These are phyloP conservation scores for Alouatta palliata DNA, from an alignment of 2,113 vertebrate species.

Conservation along the genomic window DNA sequence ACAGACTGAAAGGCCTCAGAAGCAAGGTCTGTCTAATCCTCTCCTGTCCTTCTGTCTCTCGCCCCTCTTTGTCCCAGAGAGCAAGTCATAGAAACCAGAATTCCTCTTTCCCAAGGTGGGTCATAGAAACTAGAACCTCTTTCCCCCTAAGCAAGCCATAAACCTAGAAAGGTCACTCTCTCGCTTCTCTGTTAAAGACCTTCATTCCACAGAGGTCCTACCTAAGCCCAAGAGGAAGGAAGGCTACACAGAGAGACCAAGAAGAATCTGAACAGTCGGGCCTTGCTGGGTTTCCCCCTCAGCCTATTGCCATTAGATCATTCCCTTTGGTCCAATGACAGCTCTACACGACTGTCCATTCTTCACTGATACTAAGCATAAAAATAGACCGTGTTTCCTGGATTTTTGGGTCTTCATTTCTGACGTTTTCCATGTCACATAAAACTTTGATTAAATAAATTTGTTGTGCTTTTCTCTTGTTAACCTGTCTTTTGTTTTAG, in stretches of 20 bases:
- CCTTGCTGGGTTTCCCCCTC: neutral
- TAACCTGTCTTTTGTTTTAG: neutral
- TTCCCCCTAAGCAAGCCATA: neutral
- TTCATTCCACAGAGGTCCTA: neutral
- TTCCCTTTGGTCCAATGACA: no score
- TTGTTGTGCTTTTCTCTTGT: neutral
- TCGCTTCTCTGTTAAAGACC: neutral
- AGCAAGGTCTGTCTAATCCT: neutral
- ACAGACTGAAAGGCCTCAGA: neutral
- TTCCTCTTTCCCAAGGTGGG: neutral
- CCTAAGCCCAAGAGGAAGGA: neutral
- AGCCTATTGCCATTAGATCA: no score
- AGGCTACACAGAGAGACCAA: neutral
- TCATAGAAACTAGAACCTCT: neutral
- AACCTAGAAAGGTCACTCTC: neutral
- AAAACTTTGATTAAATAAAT: neutral
- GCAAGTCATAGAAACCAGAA: neutral
- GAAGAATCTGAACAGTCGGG: neutral
- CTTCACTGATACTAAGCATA: neutral
- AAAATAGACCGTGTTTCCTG: neutral
- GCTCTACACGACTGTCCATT: neutral
- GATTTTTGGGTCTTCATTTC: neutral
- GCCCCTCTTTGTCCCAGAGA: neutral
- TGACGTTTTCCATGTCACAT: neutral
- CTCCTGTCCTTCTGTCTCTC: neutral